Evolutionary conservation across 2,113 vertebrate genomes (phyloP), one percentile per base, ranked within the genome.

Genomic region (Gobiocypris rarus): DNA sequence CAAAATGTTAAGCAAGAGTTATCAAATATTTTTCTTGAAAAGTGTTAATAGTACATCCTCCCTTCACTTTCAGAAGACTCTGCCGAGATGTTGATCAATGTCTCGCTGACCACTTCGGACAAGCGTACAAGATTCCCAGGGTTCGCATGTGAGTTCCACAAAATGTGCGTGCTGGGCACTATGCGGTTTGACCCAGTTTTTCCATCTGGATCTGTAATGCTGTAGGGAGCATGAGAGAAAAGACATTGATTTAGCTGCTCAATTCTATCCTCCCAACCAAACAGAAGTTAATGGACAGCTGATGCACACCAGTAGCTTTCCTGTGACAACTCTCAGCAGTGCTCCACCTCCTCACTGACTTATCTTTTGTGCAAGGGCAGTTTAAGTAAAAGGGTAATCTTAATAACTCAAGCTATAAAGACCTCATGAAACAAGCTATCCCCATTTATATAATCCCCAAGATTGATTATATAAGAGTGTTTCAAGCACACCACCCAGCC

Each of bases 391-490:
- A 61, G 28, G 43, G 56, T 43, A 26, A 81, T 50, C 67, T 84
- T 73, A 63, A 67, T 38, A 31, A 65, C 24, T 56, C 38, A 63
- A 63, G 15, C 19, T 24, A 38, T 22, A 45, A 54, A 41, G 59
- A 45, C 77, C 58, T 70, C 9, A 78, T 54, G 43, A 52, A 67
- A 69, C 76, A 56, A 75, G 24, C 77, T 70, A 78, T 50, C 38
- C 45, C 74, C 22, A 45, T 45, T 85, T 81, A 83, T 80, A 15
- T 81, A 80, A 88, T 83, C 61, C 24, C n/a, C 15, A 52, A 67
- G 58, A 85, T 48, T 58, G 75, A 75, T 88, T 85, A 88, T 83
- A 54, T 85, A 88, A 88, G 81, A 70, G 59, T 28, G 31, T 43
- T 59, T 59, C 7, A 76, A 52, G 24, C 28, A 80, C 54, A 67